These are phyloP conservation scores for Prochilodus magdalenae DNA, from an alignment of 2,113 vertebrate genomes.

Conservation along the genomic window DNA sequence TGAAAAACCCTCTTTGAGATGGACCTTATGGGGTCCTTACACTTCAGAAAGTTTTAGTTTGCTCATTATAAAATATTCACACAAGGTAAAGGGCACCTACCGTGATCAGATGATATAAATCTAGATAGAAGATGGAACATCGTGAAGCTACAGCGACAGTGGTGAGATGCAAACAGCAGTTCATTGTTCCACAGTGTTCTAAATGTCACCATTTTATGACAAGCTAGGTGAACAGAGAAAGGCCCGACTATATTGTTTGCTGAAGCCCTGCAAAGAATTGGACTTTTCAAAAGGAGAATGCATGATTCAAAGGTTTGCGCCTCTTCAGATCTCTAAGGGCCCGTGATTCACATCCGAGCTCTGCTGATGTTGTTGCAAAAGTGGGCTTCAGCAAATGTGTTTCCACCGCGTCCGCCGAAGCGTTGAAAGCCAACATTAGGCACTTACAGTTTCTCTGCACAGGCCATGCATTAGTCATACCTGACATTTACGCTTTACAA, in stretches of 20 bases:
- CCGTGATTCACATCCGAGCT: conserved; percentile 37
- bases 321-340: conserved; percentile 19
- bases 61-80: neutral
- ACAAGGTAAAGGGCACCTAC: neutral
- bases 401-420: conserved; percentile 33
- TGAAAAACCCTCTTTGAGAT: no score
- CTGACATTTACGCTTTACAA: conserved; percentile 73
- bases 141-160: neutral
- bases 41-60: no score
- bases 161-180: neutral
- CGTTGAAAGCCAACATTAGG: conserved; percentile 47
- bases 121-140: neutral
- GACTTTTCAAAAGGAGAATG: conserved; percentile 8
- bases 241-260: neutral
- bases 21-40: no score
- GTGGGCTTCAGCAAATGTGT: conserved; percentile 50
- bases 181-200: neutral
- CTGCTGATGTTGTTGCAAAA: conserved; percentile 45
- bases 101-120: neutral
- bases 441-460: conserved; percentile 59
- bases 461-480: conserved; percentile 71
- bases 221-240: neutral
- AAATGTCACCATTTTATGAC: conserved; percentile 10
- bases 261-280: neutral
- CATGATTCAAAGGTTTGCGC: conserved; percentile 22